Evolutionary conservation across 2,888 invertebrate genomes (phyloP).

Genomic region (Ethmia dodecea): DNA sequence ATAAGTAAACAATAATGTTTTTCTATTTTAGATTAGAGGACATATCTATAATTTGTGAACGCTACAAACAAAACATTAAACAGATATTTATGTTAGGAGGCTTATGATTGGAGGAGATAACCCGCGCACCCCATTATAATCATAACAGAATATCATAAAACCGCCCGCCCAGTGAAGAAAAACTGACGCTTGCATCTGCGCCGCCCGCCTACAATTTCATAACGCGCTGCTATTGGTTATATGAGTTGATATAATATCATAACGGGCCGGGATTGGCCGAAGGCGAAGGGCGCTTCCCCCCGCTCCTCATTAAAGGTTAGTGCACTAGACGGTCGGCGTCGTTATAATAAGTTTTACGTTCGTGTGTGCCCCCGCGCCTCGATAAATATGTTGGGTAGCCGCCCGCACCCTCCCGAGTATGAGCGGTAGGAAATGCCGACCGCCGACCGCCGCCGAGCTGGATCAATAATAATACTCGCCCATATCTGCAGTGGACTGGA

Average conservation of each 20-base stretch:
- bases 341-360: slow-evolving; percentile 64
- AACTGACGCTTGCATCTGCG: slow-evolving; percentile 45
- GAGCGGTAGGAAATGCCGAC: slow-evolving; percentile 71
- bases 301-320: slow-evolving; percentile 61
- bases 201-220: slow-evolving; percentile 76
- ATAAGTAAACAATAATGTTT: too few species aligned
- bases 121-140: slow-evolving; percentile 57
- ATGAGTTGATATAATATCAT: slow-evolving; percentile 81
- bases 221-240: slow-evolving; percentile 74
- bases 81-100: too few species aligned
- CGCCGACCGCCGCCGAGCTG: slow-evolving; percentile 48
- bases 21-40: too few species aligned
- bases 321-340: slow-evolving; percentile 52
- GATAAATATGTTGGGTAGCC: slow-evolving; percentile 64
- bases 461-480: slow-evolving; percentile 78
- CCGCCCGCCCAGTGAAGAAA: slow-evolving; percentile 70
- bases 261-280: slow-evolving; percentile 76
- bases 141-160: slow-evolving; percentile 71
- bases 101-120: slow-evolving; percentile 21
- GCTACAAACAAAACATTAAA: too few species aligned
- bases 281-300: slow-evolving; percentile 49
- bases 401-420: slow-evolving; percentile 52
- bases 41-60: too few species aligned
- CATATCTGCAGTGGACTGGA: slow-evolving; percentile 76
- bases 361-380: slow-evolving; percentile 50